Conservation (phyloP, 2,888 invertebrate species). For the Eumacrocentrus americanus region DNA sequence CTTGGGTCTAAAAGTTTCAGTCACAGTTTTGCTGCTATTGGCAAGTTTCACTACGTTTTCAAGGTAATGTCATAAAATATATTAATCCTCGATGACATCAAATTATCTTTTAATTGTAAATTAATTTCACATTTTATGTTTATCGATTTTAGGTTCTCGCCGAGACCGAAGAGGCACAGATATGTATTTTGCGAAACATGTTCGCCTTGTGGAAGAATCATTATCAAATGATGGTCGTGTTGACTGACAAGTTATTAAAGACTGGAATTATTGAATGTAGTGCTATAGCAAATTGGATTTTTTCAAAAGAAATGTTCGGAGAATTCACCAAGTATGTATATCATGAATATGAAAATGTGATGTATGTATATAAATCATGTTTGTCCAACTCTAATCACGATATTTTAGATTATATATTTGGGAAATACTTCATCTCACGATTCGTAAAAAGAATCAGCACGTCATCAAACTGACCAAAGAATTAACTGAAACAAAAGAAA, state of each 20-base stretch:
- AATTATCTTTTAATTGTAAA: background rate
- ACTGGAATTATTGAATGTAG: conserved; percentile 97
- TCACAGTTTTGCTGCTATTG: conserved; percentile 98
- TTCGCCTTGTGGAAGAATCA: conserved; percentile 96
- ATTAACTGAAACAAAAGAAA: conserved; percentile 84
- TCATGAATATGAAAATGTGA: too few species aligned
- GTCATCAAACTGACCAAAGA: conserved; percentile 84
- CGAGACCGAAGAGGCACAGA: conserved; percentile 94
- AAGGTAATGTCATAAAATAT: too few species aligned
- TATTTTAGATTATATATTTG: conserved; percentile 83
- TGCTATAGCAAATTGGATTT: conserved; percentile 97
- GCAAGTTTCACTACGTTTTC: conserved; percentile 92
- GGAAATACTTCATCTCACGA: conserved; percentile 95
- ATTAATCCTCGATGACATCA: too few species aligned
- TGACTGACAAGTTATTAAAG: conserved; percentile 96
- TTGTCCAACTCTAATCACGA: background rate
- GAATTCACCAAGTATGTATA: conserved; percentile 78
- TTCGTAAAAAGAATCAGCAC: conserved; percentile 96
- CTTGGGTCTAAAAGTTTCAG: conserved; percentile 97
- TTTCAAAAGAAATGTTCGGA: conserved; percentile 89
- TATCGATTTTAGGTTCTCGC: conserved; percentile 79
- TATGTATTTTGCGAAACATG: conserved; percentile 88
- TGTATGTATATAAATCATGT: background rate
- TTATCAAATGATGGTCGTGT: conserved; percentile 95
- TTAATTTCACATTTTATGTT: conserved; percentile 1